These are phyloP conservation scores for Acridotheres tristis DNA, from an alignment of 2,797 vertebrate genomes.

Conservation along the genomic window DNA sequence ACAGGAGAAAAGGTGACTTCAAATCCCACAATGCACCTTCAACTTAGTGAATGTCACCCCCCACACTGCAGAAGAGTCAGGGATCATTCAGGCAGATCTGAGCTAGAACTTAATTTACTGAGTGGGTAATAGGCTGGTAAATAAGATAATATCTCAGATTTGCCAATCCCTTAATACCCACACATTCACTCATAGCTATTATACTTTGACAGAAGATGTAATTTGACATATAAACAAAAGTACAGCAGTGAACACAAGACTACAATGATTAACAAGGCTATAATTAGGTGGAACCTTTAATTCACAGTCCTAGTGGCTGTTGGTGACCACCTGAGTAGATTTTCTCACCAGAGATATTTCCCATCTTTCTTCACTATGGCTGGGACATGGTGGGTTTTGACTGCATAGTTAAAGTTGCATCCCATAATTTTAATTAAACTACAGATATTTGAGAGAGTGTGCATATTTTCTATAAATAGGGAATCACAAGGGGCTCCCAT, in stretches of 20 bases:
- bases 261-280: not conserved
- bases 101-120: not conserved
- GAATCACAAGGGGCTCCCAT: not conserved
- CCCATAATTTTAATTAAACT: not conserved
- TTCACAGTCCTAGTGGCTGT: not conserved
- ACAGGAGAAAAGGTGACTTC: not conserved
- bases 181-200: not conserved
- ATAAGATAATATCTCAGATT: not conserved
- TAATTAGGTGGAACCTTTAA: not conserved
- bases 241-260: not conserved
- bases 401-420: not conserved
- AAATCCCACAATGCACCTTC: not conserved
- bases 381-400: not conserved
- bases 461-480: not conserved
- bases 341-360: not conserved
- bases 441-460: not conserved
- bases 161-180: not conserved
- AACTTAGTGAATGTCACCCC: not conserved
- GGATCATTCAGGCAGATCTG: not conserved
- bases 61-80: not conserved
- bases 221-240: not conserved
- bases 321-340: not conserved
- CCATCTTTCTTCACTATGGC: not conserved
- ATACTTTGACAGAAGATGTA: not conserved
- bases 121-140: not conserved